Base-by-base conservation (phyloP, 2,888 invertebrate species). In the Apotomis capreana region DNA sequence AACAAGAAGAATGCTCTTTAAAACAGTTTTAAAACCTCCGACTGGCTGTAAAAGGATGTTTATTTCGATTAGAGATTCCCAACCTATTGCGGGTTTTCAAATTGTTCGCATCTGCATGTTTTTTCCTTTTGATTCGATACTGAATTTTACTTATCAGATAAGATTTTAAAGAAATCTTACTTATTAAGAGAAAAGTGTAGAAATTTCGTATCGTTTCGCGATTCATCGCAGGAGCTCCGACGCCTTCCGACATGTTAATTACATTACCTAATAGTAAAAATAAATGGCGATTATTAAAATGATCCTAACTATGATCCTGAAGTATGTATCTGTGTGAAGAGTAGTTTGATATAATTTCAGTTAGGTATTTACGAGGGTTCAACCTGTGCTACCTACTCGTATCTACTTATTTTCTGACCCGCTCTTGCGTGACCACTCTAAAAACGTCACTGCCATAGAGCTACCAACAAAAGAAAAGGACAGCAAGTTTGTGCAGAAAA, bases 371-470 rank as follows among this genome's bases (percentile, higher is more conserved):
- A 6, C 40, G 6, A 40, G 40, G 40, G 40, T 40, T 40, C 40
- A 40, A 40, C 49, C 9, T 8, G 9, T 49, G 3, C 26, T 26
- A 10, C 10, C 5, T 40, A 15, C n/a, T 26, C n/a, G 12, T 13
- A 1, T 2, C 0, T 3, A 26, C 40, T 40, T 44, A 64, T 54
- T 55, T 55, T 8, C 5, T 64, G 64, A 44, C 64, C 64, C 12
- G 44, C 40, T 55, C 64, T 64, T 44, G 44, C 64, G 52, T 40
- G 40, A 40, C 44, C 44, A 15, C 44, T 64, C 64, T 64, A 64
- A 64, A 64, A 64, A 55, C 26, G 55, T 55, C n/a, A n/a, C 55
- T 5, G 8, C 26, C 64, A 15, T 55, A 64, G 64, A 64, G 64
- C 26, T 64, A 64, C 5, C 3, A 64, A 54, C 13, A n/a, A 10